Evolutionary conservation across 2,888 invertebrate genomes (phyloP).

Genomic region (Cheilosia grossa): DNA sequence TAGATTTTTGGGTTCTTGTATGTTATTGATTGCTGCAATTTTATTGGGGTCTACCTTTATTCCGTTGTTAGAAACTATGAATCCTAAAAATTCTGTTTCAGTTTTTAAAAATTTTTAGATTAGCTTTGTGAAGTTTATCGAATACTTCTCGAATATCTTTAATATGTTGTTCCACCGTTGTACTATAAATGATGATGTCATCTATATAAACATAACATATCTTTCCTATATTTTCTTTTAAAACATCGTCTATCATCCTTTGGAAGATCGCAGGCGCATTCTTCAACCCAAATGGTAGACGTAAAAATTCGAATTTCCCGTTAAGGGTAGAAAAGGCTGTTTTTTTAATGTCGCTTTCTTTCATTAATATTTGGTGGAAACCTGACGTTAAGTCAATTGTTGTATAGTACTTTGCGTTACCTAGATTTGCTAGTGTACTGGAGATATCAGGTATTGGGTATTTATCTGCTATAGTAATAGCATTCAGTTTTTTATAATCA

Average conservation of each 20-base stretch:
- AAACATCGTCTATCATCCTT: slow-evolving; percentile 49
- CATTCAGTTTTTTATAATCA: slow-evolving; percentile 49
- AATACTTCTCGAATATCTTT: too few relatives aligned
- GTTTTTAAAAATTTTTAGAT: too few relatives aligned
- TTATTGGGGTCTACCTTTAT: too few relatives aligned
- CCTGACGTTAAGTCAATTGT: slow-evolving; percentile 54
- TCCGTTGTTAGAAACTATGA: too few relatives aligned
- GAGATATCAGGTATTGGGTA: slow-evolving; percentile 28
- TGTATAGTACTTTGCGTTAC: slow-evolving; percentile 46
- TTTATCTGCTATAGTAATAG: slow-evolving; percentile 28
- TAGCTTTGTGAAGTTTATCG: too few relatives aligned
- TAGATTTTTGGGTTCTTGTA: too few relatives aligned
- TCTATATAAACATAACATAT: too few relatives aligned
- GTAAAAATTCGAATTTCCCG: not conserved
- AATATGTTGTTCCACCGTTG: too few relatives aligned
- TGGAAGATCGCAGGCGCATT: slow-evolving; percentile 37
- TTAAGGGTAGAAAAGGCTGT: slow-evolving; percentile 46
- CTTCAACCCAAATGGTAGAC: not conserved
- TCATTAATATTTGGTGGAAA: slow-evolving; percentile 61
- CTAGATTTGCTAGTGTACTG: slow-evolving; percentile 28
- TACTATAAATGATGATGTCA: too few relatives aligned
- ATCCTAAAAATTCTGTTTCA: too few relatives aligned
- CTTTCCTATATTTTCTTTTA: slow-evolving; percentile 35
- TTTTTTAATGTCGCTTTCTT: slow-evolving; percentile 49
- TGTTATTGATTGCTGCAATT: too few relatives aligned